Evolutionary conservation across 2,888 invertebrate species (phyloP).

Genomic region (Atrina japonica): DNA sequence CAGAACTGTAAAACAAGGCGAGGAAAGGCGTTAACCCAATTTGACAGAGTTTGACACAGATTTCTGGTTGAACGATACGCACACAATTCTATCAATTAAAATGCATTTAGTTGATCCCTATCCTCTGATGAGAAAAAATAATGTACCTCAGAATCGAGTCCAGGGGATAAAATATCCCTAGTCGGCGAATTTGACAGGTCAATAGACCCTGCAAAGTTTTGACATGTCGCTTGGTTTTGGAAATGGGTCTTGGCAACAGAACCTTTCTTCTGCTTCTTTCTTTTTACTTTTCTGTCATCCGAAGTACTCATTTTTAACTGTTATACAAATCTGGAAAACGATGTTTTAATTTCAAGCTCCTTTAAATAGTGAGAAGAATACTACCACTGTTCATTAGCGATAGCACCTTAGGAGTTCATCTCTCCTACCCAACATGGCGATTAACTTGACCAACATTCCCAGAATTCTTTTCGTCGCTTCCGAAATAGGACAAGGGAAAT

Average conservation of each 20-base stretch:
- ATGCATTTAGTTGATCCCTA: no score
- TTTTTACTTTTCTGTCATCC: slow-evolving; percentile 72
- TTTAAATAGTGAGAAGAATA: neutral
- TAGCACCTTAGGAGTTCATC: slow-evolving; percentile 39
- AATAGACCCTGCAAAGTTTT: slow-evolving; percentile 37
- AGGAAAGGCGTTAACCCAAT: no score
- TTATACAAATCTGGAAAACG: neutral
- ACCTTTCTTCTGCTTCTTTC: slow-evolving; percentile 66
- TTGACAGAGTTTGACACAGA: no score
- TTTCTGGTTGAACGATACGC: no score
- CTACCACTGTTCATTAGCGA: slow-evolving; percentile 19
- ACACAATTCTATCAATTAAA: no score
- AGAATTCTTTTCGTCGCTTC: slow-evolving; percentile 51
- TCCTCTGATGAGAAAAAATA: no score
- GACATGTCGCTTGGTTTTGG: slow-evolving; percentile 49
- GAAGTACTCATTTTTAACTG: slow-evolving; percentile 63
- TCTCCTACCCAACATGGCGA: slow-evolving; percentile 68
- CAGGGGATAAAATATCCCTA: slow-evolving; percentile 34
- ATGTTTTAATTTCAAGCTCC: neutral
- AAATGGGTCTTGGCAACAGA: slow-evolving; percentile 66
- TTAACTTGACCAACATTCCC: slow-evolving; percentile 61
- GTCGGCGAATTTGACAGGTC: slow-evolving; percentile 34
- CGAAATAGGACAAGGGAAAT: slow-evolving; percentile 31
- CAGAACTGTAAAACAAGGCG: no score
- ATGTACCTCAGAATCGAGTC: slow-evolving; percentile 58